Base-by-base conservation (phyloP, 2,797 vertebrate species). In the Mycteria americana region DNA sequence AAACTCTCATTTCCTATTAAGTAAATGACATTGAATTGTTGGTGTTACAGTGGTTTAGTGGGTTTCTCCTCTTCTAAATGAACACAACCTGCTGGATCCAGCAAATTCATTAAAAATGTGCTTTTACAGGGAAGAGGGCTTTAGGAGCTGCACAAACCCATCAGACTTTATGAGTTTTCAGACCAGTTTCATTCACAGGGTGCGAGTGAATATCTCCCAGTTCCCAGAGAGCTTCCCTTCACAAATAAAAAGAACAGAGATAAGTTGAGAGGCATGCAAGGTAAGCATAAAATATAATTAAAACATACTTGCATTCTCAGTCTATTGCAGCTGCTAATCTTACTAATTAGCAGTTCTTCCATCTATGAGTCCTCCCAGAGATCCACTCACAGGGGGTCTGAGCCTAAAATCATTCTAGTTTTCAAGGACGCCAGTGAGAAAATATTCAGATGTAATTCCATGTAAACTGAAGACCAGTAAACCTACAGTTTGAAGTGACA, bases 1-100 rank as follows among this genome's bases (percentile, higher is more conserved):
- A 95, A 86, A 97, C 64, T 93, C 84, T 97, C 95, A 96, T 98
- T 98, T 97, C 95, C 96, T 97, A 96, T 88, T 95, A 96, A 96
- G 81, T 88, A 93, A 97, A 95, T 41, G 7, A 93, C 97, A 97
- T 54, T 56, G 72, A 97, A 93, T 91, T 95, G 94, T 94, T 97
- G 82, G 63, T 90, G 77, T 92, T 95, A 57, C 54, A 65, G 80
- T 86, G 81, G 41, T 95, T 96, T 95, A 86, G 93, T 82, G 75
- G 23, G 28, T 89, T 97, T 95, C 75, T 84, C 68, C 90, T 92
- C 81, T 78, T 91, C 70, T 96, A 96, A 96, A 95, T 94, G 88
- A 97, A 87, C 67, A 76, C 75, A 95, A 37, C 45, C 73, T 93
- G 79, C 85, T 85, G 59, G 60, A 94, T 88, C 74, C 72, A 92